Percentiles rank a stretch among this genome's conserved stretches.
Evolutionary conservation across 2,888 invertebrate species (phyloP).

Genomic region (Abrostola triplasia): DNA sequence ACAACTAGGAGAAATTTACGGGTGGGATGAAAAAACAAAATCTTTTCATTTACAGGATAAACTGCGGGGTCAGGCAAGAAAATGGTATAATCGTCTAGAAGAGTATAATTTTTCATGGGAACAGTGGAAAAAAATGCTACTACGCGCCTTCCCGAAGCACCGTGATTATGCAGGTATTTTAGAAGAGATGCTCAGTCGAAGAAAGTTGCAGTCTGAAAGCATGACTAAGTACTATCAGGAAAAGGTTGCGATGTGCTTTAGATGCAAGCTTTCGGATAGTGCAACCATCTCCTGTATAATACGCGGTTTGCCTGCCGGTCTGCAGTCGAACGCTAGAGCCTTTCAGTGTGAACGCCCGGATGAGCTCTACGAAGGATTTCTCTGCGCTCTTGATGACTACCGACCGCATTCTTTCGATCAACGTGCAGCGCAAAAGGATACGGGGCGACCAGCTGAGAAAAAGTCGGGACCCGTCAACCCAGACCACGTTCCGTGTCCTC

Average conservation of each 20-base stretch:
- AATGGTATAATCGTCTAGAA: constrained; percentile 2
- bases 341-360: no score
- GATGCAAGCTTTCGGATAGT: not conserved
- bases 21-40: not conserved
- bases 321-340: no score
- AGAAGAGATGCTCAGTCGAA: constrained; percentile 8
- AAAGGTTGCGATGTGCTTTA: constrained; percentile 5
- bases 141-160: constrained; percentile 1
- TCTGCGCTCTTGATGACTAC: no score
- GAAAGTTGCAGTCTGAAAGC: no score
- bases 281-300: no score
- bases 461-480: no score
- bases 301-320: no score
- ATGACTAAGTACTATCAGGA: constrained; percentile 14
- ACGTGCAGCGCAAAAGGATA: not conserved
- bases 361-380: no score
- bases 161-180: constrained; percentile 2
- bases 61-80: constrained; percentile 2
- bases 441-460: no score
- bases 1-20: not conserved
- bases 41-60: not conserved
- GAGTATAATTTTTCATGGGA: constrained; percentile 1
- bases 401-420: not conserved
- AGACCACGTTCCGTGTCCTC: no score
- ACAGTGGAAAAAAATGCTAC: not conserved